These are phyloP conservation scores for Akabosia matsudoensis DNA, from an alignment of 1,140 invertebrate genomes.

Conservation along the genomic window DNA sequence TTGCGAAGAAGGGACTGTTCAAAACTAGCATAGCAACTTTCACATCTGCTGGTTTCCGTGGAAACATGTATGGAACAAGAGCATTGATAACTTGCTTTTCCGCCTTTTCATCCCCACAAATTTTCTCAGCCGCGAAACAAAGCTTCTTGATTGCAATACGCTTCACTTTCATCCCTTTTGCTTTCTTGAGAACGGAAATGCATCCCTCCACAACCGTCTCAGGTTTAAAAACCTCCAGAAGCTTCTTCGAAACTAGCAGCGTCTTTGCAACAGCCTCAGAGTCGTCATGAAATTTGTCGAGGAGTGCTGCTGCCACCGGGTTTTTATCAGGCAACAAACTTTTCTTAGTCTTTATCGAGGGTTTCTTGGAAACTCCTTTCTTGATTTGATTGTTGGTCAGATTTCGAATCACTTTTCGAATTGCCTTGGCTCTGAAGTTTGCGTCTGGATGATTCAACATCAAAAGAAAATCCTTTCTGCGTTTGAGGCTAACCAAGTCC, in stretches of 20 bases:
- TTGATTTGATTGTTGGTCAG: not conserved
- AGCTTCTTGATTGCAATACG: conserved; percentile 2
- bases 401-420: conserved; percentile 20
- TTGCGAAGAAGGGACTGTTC: conserved; percentile 15
- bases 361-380: conserved; percentile 15
- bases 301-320: not conserved
- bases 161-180: not conserved
- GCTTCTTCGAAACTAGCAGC: conserved; percentile 2
- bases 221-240: conserved; percentile 30
- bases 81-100: conserved; percentile 6
- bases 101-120: not conserved
- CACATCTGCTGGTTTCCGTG: conserved; percentile 15
- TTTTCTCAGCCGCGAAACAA: not conserved
- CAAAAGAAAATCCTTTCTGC: conserved; percentile 15
- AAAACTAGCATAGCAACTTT: conserved; percentile 26
- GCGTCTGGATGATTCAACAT: conserved; percentile 33
- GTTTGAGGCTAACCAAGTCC: conserved; percentile 31
- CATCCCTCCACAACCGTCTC: conserved; percentile 27
- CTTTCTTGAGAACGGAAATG: not conserved
- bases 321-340: conserved; percentile 15
- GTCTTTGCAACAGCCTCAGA: conserved; percentile 6
- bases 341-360: not conserved
- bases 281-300: conserved; percentile 38
- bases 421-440: conserved; percentile 15
- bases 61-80: conserved; percentile 37